phyloP scores from a whole-genome alignment of 2,113 vertebrate genomes.

The Pachyramphus minor region DNA sequence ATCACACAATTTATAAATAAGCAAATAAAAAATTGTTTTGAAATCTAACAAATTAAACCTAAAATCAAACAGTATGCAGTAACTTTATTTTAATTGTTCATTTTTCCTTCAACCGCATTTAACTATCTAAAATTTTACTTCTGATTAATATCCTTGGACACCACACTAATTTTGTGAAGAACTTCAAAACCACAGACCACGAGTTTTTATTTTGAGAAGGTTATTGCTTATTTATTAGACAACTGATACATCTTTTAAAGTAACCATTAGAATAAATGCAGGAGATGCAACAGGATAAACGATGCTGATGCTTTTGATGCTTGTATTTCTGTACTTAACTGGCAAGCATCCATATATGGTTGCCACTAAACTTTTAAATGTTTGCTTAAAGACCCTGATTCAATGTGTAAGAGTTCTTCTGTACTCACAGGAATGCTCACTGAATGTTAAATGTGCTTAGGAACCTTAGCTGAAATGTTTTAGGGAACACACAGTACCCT shows the following conservation, averaged over 20 bases:
- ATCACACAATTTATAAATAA: background rate
- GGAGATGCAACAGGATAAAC: background rate
- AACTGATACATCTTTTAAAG: background rate
- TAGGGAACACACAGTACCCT: background rate
- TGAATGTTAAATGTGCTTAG: background rate
- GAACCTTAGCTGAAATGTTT: background rate
- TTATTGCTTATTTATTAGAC: background rate
- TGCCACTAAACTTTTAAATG: background rate
- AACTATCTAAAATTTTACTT: background rate
- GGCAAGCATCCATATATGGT: background rate
- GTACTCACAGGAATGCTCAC: background rate
- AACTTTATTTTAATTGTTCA: background rate
- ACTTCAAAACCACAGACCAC: background rate
- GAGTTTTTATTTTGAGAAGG: background rate
- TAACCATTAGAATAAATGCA: background rate
- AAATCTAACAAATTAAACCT: background rate
- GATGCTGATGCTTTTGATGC: background rate
- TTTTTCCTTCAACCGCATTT: background rate
- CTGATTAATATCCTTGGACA: background rate
- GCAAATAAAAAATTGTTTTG: background rate
- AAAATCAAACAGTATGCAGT: background rate
- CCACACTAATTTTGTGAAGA: background rate
- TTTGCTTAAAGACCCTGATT: background rate
- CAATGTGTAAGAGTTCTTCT: background rate
- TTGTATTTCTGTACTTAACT: background rate